Evolutionary conservation across 1,140 invertebrate genomes (phyloP), one percentile per base, ranked within the genome.

Genomic region (Macrobrachium nipponense): DNA sequence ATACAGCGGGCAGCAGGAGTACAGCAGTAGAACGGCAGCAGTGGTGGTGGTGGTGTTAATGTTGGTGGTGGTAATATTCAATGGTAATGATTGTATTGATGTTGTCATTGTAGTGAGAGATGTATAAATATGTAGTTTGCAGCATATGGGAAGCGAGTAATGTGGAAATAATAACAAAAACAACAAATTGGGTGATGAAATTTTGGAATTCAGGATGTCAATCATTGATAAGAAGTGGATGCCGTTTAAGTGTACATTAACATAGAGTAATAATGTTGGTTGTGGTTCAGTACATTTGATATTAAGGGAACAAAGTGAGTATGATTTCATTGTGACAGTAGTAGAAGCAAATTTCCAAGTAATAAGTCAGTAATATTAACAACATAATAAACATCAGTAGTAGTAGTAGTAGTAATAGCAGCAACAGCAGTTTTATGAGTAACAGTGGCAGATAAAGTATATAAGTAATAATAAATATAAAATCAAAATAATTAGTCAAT

Each of bases 1-100:
- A 86, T 82, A 83, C 80, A 87, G 87, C 82, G 76, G 80, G 82
- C 82, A 79, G 79, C 82, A 82, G 81, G 82, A 84, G 77, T 77
- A 82, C 78, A 80, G 78, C 70, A 73, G 66, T 64, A 76, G 66
- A 83, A 75, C 76, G 81, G 72, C 81, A 60, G 80, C 76, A 68
- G 80, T 73, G 59, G 81, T 66, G 82, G 81, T 66, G 82, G 87
- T 68, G 43, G 79, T 82, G 79, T 79, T 77, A 60, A 70, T 62
- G 15, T 43, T 44, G 58, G 84, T 75, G 58, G 80, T 83, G 77
- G 86, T 59, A 23, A 36, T 59, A 58, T 59, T 68, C 60, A 72
- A 12, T 18, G 68, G 70, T 15, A 36, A 36, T 36, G 27, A 43
- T 23, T 23, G 27, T 73, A 23, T 73, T 20, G 76, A 27, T 61